Conservation (phyloP, 2,797 vertebrate species). For the Zenarchopterus dispar region DNA sequence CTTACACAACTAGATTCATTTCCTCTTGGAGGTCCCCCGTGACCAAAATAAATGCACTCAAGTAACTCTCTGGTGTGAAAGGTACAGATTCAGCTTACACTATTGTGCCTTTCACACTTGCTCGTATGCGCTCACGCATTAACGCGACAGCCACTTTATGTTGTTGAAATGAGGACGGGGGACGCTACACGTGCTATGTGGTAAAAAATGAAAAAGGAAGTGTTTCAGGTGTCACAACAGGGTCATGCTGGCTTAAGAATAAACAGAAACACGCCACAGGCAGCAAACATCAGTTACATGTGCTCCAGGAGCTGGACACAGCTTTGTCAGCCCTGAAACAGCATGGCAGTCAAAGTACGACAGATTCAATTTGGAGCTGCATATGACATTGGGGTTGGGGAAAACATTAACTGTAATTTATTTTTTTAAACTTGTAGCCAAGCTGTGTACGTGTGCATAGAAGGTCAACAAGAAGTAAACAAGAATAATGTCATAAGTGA, state of each 20-base stretch:
- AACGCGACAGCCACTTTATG: constrained; percentile 18
- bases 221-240: constrained; percentile 12
- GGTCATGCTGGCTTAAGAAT: neutral
- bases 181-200: neutral
- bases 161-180: constrained; percentile 6
- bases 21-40: constrained; percentile 33
- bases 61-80: neutral
- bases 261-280: neutral
- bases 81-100: constrained; percentile 13
- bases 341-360: no score
- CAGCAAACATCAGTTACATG: neutral
- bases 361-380: no score
- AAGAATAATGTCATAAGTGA: no score
- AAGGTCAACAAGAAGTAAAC: no score
- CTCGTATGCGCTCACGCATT: constrained; percentile 16
- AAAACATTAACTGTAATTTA: no score
- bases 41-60: constrained; percentile 6
- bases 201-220: constrained; percentile 31
- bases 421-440: no score
- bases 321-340: no score
- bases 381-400: no score
- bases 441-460: no score
- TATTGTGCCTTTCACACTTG: constrained; percentile 33
- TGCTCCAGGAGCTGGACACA: neutral
- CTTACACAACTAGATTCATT: constrained; percentile 52